Evolutionary conservation across 2,888 invertebrate species (phyloP).

Genomic region (Drosophila incognita): DNA sequence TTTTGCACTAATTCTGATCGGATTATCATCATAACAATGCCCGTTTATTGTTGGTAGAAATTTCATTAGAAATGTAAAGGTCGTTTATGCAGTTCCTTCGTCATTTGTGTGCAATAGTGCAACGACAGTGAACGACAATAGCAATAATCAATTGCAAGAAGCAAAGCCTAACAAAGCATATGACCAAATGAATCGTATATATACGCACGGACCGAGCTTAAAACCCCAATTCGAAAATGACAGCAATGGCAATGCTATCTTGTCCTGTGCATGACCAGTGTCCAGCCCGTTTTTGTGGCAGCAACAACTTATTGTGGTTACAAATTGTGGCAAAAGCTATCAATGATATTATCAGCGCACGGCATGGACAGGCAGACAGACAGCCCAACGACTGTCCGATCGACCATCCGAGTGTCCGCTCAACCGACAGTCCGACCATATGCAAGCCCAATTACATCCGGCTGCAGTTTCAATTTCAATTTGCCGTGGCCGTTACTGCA

Average conservation of each 20-base stretch:
- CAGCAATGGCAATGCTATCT: slow-evolving; percentile 16
- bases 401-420: slow-evolving; percentile 13
- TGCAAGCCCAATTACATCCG: slow-evolving; percentile 80
- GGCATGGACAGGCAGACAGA: slow-evolving; percentile 17
- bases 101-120: slow-evolving; percentile 5
- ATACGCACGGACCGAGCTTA: slow-evolving; percentile 19
- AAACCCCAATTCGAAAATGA: slow-evolving; percentile 45
- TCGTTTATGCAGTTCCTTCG: slow-evolving; percentile 18
- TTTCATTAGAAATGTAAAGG: slow-evolving; percentile 39
- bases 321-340: slow-evolving; percentile 79
- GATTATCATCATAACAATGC: slow-evolving; percentile 49
- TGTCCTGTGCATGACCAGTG: background rate
- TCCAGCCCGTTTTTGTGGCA: slow-evolving; percentile 51
- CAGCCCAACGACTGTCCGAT: background rate
- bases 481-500: slow-evolving; percentile 46
- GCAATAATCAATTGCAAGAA: slow-evolving; percentile 43
- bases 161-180: slow-evolving; percentile 28
- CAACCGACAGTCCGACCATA: slow-evolving; percentile 51
- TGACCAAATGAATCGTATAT: slow-evolving; percentile 19
- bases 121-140: slow-evolving; percentile 27
- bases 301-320: slow-evolving; percentile 78
- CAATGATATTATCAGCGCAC: slow-evolving; percentile 75
- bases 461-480: slow-evolving; percentile 82
- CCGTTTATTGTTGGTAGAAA: slow-evolving; percentile 40
- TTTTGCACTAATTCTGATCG: slow-evolving; percentile 10